Percentiles rank a stretch among this genome's conserved stretches.
Conservation (phyloP, 2,888 invertebrate species). For the Cephus pygmeus region DNA sequence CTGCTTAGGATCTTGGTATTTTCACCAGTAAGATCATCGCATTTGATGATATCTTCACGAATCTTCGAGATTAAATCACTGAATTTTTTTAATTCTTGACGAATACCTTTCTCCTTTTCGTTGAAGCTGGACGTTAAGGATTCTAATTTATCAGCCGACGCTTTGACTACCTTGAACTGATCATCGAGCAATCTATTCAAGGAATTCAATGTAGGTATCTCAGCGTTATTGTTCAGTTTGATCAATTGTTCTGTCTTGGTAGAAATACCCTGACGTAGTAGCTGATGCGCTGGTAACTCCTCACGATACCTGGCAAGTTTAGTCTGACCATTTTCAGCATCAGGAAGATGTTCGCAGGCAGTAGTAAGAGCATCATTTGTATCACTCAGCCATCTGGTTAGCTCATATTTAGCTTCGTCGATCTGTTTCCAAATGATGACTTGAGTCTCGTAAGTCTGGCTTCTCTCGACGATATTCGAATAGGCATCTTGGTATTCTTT, state of each 20-base stretch:
- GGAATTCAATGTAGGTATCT: conserved; percentile 75
- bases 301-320: conserved; percentile 86
- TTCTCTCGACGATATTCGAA: conserved; percentile 77
- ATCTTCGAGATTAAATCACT: conserved; percentile 79
- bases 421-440: conserved; percentile 94
- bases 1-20: conserved; percentile 85
- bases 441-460: conserved; percentile 88
- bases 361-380: conserved; percentile 82
- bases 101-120: conserved; percentile 79
- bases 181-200: conserved; percentile 77
- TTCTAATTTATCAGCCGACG: conserved; percentile 80
- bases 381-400: conserved; percentile 85
- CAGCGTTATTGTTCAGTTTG: conserved; percentile 77
- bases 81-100: conserved; percentile 77
- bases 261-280: conserved; percentile 80
- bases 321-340: conserved; percentile 83
- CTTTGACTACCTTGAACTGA: conserved; percentile 81
- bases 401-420: conserved; percentile 84
- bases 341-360: conserved; percentile 81
- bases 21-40: conserved; percentile 90
- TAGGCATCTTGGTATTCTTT: conserved; percentile 78
- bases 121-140: conserved; percentile 78
- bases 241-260: conserved; percentile 84
- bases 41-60: conserved; percentile 86
- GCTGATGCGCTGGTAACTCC: conserved; percentile 83